These are phyloP conservation scores for Tachysurus fulvidraco DNA, from an alignment of 2,113 vertebrate species.

Conservation along the genomic window DNA sequence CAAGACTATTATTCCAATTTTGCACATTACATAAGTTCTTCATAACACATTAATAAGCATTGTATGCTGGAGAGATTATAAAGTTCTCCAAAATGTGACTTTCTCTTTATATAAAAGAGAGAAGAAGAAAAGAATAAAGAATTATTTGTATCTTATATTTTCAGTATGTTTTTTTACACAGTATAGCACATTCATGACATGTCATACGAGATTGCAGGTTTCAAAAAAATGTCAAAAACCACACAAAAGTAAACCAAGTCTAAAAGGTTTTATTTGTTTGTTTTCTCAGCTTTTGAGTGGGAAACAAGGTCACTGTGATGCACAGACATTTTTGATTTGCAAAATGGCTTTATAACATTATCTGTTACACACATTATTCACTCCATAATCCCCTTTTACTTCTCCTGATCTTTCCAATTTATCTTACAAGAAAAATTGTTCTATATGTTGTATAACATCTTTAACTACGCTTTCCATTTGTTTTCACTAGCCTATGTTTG, in stretches of 20 bases:
- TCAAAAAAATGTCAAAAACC: neutral
- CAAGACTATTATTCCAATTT: constrained; percentile 28
- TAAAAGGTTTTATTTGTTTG: neutral
- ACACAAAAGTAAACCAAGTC: neutral
- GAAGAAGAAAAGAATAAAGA: neutral
- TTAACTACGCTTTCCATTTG: neutral
- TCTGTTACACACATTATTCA: neutral
- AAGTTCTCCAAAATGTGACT: neutral
- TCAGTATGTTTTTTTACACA: neutral
- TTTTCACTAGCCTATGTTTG: neutral
- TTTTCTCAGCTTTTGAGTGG: neutral
- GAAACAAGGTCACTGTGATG: neutral
- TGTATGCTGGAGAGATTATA: neutral
- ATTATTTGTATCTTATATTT: neutral
- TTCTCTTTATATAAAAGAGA: neutral
- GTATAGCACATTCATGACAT: neutral
- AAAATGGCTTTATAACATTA: too few species aligned
- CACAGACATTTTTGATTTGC: neutral
- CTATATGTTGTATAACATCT: neutral
- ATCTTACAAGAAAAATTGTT: neutral
- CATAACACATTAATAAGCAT: neutral
- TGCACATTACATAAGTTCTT: neutral
- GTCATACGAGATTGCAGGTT: neutral
- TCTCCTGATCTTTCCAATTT: neutral
- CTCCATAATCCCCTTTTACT: neutral